Conservation (phyloP, 2,888 invertebrate species). For the Acronicta aceris region DNA sequence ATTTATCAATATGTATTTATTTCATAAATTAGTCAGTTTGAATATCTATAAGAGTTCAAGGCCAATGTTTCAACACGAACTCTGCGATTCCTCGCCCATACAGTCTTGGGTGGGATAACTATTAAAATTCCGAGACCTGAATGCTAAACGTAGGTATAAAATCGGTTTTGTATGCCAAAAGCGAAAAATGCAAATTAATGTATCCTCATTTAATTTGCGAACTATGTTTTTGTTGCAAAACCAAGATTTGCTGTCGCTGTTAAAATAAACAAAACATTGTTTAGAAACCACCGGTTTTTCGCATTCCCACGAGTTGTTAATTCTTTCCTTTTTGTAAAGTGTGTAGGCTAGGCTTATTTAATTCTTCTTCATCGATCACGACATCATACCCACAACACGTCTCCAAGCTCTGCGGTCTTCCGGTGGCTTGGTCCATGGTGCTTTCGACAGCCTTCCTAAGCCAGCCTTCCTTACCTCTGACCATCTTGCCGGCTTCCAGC, state of each 20-base stretch:
- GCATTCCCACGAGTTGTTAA: not conserved
- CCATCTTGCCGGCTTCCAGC: too few relatives aligned
- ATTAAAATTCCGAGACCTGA: constrained; percentile 28
- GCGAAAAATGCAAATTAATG: constrained; percentile 37
- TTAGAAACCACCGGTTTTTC: not conserved
- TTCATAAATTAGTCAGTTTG: constrained; percentile 1
- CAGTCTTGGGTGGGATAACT: constrained; percentile 44
- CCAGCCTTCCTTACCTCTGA: too few relatives aligned
- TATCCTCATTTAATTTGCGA: constrained; percentile 24
- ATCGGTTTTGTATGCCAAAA: constrained; percentile 31
- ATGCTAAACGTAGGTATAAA: constrained; percentile 31
- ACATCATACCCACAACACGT: too few relatives aligned
- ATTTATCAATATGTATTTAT: too few relatives aligned
- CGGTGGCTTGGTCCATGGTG: too few relatives aligned
- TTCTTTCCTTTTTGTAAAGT: too few relatives aligned
- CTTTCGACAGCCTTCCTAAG: too few relatives aligned
- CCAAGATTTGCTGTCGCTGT: constrained; percentile 3
- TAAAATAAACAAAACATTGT: not conserved
- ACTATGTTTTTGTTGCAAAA: constrained; percentile 26
- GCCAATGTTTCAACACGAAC: constrained; percentile 35
- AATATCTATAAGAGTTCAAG: constrained; percentile 26
- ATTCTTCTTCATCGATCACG: too few relatives aligned
- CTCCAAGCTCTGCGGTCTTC: too few relatives aligned
- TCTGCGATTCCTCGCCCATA: constrained; percentile 20
- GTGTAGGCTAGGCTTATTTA: too few relatives aligned